Conservation (phyloP, 2,797 vertebrate genomes). For the Hoplostethus atlanticus region DNA sequence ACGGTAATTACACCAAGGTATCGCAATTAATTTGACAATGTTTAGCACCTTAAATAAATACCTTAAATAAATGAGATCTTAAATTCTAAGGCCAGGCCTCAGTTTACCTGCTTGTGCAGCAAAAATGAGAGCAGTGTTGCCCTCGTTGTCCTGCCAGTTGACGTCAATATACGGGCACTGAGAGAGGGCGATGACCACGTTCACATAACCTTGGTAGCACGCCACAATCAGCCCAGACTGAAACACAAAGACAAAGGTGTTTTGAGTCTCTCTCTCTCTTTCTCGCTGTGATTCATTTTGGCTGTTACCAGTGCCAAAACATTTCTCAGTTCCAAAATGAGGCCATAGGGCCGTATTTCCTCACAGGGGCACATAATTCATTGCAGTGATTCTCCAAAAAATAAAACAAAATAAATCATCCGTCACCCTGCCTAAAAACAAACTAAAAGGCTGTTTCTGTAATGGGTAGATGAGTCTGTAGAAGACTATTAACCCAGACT, state of each 20-base stretch:
- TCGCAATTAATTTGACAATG: too few species aligned
- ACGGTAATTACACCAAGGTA: too few species aligned
- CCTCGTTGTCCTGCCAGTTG: conserved; percentile 99
- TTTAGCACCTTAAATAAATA: too few species aligned
- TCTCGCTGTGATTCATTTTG: neutral
- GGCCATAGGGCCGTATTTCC: neutral
- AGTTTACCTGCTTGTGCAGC: conserved; percentile 95
- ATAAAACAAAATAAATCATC: conserved; percentile 7
- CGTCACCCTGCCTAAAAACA: conserved; percentile 2
- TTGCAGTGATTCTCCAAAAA: conserved; percentile 5
- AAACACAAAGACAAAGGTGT: conserved; percentile 50
- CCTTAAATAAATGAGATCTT: neutral
- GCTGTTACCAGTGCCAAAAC: neutral
- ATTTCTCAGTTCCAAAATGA: neutral
- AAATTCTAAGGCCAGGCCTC: neutral
- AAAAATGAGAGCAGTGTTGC: conserved; percentile 95
- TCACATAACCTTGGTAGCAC: conserved; percentile 95
- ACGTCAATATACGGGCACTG: conserved; percentile 94
- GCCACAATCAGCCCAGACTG: conserved; percentile 95
- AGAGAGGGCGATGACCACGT: conserved; percentile 92
- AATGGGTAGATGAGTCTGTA: neutral
- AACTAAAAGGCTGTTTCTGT: neutral
- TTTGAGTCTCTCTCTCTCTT: conserved; percentile 9
- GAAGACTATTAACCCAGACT: too few species aligned
- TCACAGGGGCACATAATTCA: neutral